These are phyloP conservation scores for Heterodera schachtii DNA, from an alignment of 1,140 invertebrate genomes.

Conservation along the genomic window DNA sequence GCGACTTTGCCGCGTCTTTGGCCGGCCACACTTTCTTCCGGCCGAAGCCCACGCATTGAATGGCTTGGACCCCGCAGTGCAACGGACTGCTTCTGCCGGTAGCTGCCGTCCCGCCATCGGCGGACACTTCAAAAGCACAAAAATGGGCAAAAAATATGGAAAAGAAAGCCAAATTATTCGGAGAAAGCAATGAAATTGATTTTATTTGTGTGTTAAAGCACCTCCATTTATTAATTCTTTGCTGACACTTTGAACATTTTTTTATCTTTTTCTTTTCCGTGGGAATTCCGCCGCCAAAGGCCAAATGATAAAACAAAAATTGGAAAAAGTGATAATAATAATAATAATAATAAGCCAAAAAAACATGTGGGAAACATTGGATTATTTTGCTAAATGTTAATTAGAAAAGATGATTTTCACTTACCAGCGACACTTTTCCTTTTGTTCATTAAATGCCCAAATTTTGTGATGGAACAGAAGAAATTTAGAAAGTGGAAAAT, in stretches of 20 bases:
- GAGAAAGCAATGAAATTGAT: not conserved
- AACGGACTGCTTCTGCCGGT: not conserved
- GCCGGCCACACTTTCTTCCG: conserved; percentile 21
- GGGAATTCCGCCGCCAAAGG: too few species aligned
- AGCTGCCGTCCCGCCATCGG: not conserved
- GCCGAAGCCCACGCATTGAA: conserved; percentile 22
- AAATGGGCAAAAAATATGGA: not conserved
- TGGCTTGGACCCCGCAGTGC: conserved; percentile 26
- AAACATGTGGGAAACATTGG: too few species aligned
- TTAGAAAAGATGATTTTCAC: not conserved
- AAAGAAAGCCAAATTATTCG: not conserved
- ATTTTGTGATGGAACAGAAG: not conserved
- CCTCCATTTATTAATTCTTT: too few species aligned
- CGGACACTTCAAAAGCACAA: too few species aligned
- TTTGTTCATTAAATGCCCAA: not conserved
- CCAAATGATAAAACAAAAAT: too few species aligned
- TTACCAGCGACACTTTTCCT: not conserved
- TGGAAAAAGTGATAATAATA: too few species aligned
- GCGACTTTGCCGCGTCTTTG: conserved; percentile 17
- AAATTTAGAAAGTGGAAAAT: not conserved
- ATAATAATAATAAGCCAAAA: too few species aligned
- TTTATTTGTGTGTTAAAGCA: too few species aligned
- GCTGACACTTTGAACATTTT: too few species aligned
- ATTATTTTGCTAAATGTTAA: too few species aligned
- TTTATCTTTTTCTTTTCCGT: too few species aligned